Evolutionary conservation across 2,113 vertebrate genomes (phyloP), one percentile per base, ranked within the genome.

Genomic region (Xiphophorus hellerii): DNA sequence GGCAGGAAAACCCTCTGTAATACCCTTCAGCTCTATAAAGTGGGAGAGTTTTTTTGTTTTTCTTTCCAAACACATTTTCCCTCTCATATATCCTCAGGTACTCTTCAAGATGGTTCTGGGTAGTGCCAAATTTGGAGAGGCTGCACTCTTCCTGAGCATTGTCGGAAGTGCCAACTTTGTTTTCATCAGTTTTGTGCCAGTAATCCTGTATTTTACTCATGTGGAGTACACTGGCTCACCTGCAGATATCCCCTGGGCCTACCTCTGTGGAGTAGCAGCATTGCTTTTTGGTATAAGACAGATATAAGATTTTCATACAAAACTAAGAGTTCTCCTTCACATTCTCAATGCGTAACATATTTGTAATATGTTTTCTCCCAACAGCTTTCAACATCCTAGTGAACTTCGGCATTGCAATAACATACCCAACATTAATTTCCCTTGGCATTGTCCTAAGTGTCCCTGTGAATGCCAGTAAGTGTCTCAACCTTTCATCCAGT

Each of bases 101-200:
- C 95, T 99, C 87, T 99, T 99, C 93, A 98, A 99, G 92, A 96
- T 99, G 88, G 95, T 98, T 83, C 93, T 99, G 81, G 97, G 97
- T 90, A 97, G 97, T 82, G 97, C 97, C 81, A 98, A 97, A 93
- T 99, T 97, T 69, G 97, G 97, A 79, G 97, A 99, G 92, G 97
- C 97, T 28, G 97, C 97, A 80, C 95, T 99, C 90, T 99, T 99
- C 87, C 89, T 99, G 87, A 97, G 96, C 62, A 93, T 97, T 25
- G 93, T 99, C 67, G 97, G 96, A 29, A 94, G 96, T 39, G 96
- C 97, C 92, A 99, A 98, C 63, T 86, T 97, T 82, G 91, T 97
- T 83, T 97, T 98, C 60, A 73, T 99, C 93, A 96, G 96, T 91
- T 96, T 96, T 74, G 94, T 98, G 89, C 97, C 97, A 1, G 81